Percentiles rank a stretch among this genome's conserved stretches.
These are phyloP conservation scores for Trichomalopsis sarcophagae DNA, from an alignment of 1,140 invertebrate genomes.

Conservation along the genomic window DNA sequence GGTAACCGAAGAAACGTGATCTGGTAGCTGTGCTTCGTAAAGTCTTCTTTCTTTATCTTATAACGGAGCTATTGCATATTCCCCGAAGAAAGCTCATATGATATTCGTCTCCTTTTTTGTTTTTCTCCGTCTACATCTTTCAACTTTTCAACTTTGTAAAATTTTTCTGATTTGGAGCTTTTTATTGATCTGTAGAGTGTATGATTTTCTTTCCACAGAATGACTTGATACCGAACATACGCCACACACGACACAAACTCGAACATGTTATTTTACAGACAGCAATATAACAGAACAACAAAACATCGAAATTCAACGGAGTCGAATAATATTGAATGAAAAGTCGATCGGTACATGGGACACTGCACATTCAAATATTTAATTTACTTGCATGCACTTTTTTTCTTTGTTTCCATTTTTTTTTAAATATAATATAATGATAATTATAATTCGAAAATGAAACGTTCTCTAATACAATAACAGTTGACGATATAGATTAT, in stretches of 20 bases:
- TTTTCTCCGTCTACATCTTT: constrained; percentile 40
- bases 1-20: no score
- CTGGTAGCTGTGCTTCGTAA: no score
- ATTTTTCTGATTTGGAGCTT: constrained; percentile 50
- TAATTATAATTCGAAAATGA: background rate
- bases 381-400: constrained; percentile 46
- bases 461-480: background rate
- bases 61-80: no score
- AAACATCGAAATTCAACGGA: constrained; percentile 56
- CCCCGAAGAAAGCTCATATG: no score
- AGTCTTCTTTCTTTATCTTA: no score
- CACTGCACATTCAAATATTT: constrained; percentile 45
- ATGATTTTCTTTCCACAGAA: constrained; percentile 56
- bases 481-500: background rate
- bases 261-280: constrained; percentile 54
- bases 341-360: constrained; percentile 60
- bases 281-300: constrained; percentile 59
- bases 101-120: constrained; percentile 17
- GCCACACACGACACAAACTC: constrained; percentile 40
- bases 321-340: constrained; percentile 52
- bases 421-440: no score
- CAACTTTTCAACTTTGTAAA: background rate
- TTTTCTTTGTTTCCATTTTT: background rate
- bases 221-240: constrained; percentile 56
- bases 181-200: constrained; percentile 52